Percentiles rank a stretch among this genome's conserved stretches.
These are phyloP conservation scores for Eledona agricola DNA, from an alignment of 2,888 invertebrate genomes.

Conservation along the genomic window DNA sequence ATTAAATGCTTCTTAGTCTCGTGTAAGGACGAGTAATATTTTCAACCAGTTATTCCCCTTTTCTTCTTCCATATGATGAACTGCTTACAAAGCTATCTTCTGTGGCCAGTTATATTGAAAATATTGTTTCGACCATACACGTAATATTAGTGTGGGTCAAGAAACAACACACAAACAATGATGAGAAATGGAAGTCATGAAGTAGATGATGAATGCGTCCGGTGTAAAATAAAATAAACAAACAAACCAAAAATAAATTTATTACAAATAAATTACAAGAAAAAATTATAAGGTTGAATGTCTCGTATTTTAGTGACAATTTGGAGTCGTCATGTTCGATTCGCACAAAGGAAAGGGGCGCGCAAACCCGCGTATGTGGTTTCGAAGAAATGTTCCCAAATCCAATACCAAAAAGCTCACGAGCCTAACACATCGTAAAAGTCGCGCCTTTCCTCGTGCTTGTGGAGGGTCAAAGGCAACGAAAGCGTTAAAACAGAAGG, in stretches of 20 bases:
- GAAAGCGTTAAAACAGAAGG: constrained; percentile 3
- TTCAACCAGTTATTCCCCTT: no score
- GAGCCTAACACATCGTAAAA: background rate
- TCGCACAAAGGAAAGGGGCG: constrained; percentile 16
- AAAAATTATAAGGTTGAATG: constrained; percentile 6
- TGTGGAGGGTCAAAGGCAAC: constrained; percentile 3
- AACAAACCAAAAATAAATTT: constrained; percentile 21
- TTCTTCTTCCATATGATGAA: no score
- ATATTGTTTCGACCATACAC: constrained; percentile 54
- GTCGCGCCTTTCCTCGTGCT: background rate
- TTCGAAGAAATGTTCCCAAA: constrained; percentile 5
- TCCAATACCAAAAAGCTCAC: background rate
- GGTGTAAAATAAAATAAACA: constrained; percentile 29
- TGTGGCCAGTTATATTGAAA: constrained; percentile 48
- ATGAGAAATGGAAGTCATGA: constrained; percentile 43
- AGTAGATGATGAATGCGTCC: constrained; percentile 25
- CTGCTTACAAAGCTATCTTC: constrained; percentile 34
- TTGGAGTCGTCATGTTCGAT: constrained; percentile 20
- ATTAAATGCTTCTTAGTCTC: no score
- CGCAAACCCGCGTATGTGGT: background rate
- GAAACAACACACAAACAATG: constrained; percentile 54
- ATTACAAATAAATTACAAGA: constrained; percentile 14
- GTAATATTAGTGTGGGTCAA: constrained; percentile 54
- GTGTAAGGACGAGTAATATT: no score
- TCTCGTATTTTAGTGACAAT: constrained; percentile 9